These are phyloP conservation scores for Cyprinodon diabolis DNA, from an alignment of 2,797 vertebrate species.

Conservation along the genomic window DNA sequence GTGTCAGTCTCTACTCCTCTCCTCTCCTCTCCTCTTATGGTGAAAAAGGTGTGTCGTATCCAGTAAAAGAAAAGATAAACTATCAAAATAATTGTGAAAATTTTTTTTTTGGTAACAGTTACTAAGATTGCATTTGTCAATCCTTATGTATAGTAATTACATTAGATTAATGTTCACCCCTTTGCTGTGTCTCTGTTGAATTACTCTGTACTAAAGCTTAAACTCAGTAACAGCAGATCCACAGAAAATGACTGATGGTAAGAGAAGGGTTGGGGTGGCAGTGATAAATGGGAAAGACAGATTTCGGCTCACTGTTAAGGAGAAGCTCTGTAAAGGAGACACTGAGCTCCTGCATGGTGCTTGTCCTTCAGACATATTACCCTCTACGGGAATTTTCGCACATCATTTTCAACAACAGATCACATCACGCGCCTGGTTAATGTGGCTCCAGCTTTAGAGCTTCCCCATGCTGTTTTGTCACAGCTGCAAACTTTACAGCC, in stretches of 20 bases:
- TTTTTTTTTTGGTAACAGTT: neutral
- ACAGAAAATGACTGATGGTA: neutral
- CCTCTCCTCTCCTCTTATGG: too few relatives aligned
- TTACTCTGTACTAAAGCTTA: neutral
- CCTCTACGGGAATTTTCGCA: constrained; percentile 4
- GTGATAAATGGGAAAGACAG: neutral
- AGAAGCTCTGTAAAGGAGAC: neutral
- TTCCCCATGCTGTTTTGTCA: neutral
- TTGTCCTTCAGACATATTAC: neutral
- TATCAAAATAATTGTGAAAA: neutral
- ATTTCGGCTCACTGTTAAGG: neutral
- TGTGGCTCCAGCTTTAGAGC: neutral
- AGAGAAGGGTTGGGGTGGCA: neutral
- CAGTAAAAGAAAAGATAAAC: neutral
- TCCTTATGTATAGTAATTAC: neutral
- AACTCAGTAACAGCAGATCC: neutral
- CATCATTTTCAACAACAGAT: neutral
- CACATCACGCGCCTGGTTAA: neutral
- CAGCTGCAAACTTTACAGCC: neutral
- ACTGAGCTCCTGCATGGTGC: constrained; percentile 1
- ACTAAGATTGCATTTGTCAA: neutral
- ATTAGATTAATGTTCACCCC: neutral
- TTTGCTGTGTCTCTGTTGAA: too few relatives aligned
- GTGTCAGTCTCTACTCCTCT: too few relatives aligned
- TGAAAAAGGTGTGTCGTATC: neutral